A percentile compares a stretch with the other conserved stretches of the same genome.
phyloP scores from a whole-genome alignment of 1,140 invertebrate genomes.

The Halyomorpha halys region DNA sequence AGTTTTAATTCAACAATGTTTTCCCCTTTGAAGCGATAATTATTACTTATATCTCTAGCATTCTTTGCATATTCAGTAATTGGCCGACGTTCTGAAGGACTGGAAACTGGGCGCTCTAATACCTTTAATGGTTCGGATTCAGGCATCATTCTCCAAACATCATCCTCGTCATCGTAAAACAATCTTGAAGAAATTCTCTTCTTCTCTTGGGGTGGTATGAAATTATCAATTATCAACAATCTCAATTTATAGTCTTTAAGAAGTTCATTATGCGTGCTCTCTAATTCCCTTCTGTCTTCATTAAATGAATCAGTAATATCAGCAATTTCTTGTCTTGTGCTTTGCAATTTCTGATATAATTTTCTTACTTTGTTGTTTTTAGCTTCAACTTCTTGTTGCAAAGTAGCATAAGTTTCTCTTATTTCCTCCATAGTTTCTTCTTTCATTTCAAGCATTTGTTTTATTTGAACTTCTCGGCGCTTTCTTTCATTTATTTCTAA shows the following conservation, averaged over 20 bases:
- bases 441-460: conserved; percentile 73
- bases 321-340: conserved; percentile 55
- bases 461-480: conserved; percentile 64
- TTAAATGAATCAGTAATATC: conserved; percentile 76
- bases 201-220: conserved; percentile 74
- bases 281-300: conserved; percentile 65
- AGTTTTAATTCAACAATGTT: conserved; percentile 74
- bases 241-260: conserved; percentile 68
- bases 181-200: conserved; percentile 65
- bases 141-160: conserved; percentile 60
- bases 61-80: conserved; percentile 33
- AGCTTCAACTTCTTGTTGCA: conserved; percentile 85
- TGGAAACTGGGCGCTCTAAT: conserved; percentile 26
- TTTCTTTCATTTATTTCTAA: conserved; percentile 77
- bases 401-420: conserved; percentile 68
- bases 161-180: conserved; percentile 79
- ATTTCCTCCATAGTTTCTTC: conserved; percentile 81
- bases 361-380: conserved; percentile 83
- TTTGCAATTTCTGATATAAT: conserved; percentile 51
- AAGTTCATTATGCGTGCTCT: conserved; percentile 68
- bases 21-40: conserved; percentile 39
- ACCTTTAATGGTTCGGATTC: conserved; percentile 29
- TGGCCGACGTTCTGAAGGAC: conserved; percentile 26
- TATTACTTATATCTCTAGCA: conserved; percentile 10
- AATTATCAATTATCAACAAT: conserved; percentile 89